Evolutionary conservation across 2,797 vertebrate species (phyloP), one percentile per base, ranked within the genome.

Genomic region (Hirundo rustica): DNA sequence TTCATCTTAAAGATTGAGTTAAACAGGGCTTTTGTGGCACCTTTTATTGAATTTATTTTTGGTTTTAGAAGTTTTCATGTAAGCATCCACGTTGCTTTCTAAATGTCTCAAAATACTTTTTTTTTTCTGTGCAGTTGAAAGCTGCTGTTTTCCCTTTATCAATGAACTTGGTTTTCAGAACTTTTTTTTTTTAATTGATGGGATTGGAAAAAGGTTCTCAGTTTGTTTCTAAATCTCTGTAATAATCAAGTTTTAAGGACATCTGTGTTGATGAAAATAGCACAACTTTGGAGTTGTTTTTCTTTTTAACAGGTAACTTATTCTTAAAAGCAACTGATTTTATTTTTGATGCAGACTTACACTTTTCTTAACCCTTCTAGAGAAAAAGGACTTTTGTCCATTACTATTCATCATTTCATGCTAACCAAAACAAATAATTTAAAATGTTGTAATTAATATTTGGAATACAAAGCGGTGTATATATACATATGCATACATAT

Each of bases 401-500:
- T 58, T 66, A 32, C 5, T 38, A 2, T n/a, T 76, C 11, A 38
- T 60, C 21, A 66, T 45, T 64, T 88, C 9, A 29, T 50, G 40
- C 60, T 70, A 75, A 48, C 36, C n/a, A 74, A 47, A 89, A 40
- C 3, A 40, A 48, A 21, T 47, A 17, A 32, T 55, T 62, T 55
- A 8, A 68, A 78, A 30, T 32, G 27, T 13, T 70, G 60, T 71
- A 74, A 36, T 94, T 85, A 57, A 45, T 92, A 76, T 36, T 72
- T 78, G 44, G 48, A 79, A 57, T 79, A 62, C 22, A 72, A 86
- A 91, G 26, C 10, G 3, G 27, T 47, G n/a, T 82, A 4, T 81
- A 2, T 81, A 2, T 47, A 2, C 75, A 65, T 7, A 60, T 0
- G 30, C 18, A 30, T 5, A 9, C n/a, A 11, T 9, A 79, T 3